Percentiles rank a stretch among this genome's conserved stretches.
Conservation (phyloP, 2,113 vertebrate species). For the Mustela lutreola region DNA sequence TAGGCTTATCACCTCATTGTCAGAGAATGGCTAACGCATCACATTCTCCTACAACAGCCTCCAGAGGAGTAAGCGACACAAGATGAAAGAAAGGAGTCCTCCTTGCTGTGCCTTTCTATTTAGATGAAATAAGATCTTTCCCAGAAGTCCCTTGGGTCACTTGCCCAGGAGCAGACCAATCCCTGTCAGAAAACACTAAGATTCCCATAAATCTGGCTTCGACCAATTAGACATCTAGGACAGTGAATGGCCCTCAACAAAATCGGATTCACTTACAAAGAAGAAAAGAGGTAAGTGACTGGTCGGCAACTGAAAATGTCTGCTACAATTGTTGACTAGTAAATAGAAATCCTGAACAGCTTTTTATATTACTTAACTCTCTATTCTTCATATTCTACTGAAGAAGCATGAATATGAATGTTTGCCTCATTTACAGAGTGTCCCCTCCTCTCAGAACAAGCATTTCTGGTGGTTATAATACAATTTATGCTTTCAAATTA, state of each 20-base stretch:
- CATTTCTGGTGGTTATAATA: not conserved
- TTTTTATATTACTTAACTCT: not conserved
- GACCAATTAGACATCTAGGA: not conserved
- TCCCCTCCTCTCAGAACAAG: not conserved
- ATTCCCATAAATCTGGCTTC: slow-evolving; percentile 1
- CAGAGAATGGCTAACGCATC: not conserved
- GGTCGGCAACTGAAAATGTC: not conserved
- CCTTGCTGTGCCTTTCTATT: not conserved
- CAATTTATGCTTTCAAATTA: not conserved
- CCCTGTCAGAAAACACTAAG: not conserved
- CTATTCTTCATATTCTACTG: not conserved
- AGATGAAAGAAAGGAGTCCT: not conserved
- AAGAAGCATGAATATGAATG: not conserved
- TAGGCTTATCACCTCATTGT: slow-evolving; percentile 43
- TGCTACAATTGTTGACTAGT: not conserved
- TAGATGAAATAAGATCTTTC: not conserved
- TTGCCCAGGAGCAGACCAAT: not conserved
- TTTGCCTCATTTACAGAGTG: not conserved
- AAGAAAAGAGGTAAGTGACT: not conserved
- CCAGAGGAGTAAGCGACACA: not conserved
- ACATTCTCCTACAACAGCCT: not conserved
- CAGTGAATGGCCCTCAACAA: not conserved
- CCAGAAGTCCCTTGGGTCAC: slow-evolving; percentile 1
- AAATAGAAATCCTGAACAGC: not conserved
- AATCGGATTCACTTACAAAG: slow-evolving; percentile 28